Evolutionary conservation across 2,888 invertebrate genomes (phyloP), one percentile per base, ranked within the genome.

Genomic region (Parnassius smintheus): DNA sequence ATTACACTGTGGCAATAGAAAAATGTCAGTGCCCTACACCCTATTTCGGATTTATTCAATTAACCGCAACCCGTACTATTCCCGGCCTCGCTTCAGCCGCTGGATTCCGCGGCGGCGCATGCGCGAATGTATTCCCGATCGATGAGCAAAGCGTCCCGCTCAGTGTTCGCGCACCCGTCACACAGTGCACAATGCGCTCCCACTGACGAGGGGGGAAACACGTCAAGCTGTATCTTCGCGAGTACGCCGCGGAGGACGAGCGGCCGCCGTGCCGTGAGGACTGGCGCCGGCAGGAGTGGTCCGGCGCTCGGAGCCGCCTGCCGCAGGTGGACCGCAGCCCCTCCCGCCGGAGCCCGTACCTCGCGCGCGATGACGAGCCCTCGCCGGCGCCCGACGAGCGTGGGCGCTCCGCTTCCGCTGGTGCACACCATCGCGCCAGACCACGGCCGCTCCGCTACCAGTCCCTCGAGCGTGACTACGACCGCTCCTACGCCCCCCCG

Each of bases 311-410:
- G 95, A 87, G 93, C 72, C 86, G 90, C 93, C 81, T 97, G 92
- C 96, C 97, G 84, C 96, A 96, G 86, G 96, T 96, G 88, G 97
- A 97, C 94, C 95, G 96, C 86, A 96, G 96, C 88, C 97, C 97
- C 86, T 96, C 96, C 80, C 94, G 96, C 84, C 96, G 96, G 92
- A 94, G 95, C 86, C 94, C 94, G 82, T 94, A 95, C 92, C 95
- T 95, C 85, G 93, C 94, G 83, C 93, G 94, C 86, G 94, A 95
- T 91, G 96, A 97, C 89, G 96, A 96, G 88, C 94, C 96, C 77
- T 89, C 89, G 67, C 95, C 94, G 79, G 96, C 96, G 91, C 96
- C 96, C 83, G 95, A 96, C 90, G 95, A 96, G 93, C 95, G 96
- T 85, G 96, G 96, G 82, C 95, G 95, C 76, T 92, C 93, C 65